These are phyloP conservation scores for Etheostoma spectabile DNA, from an alignment of 2,113 vertebrate species.

Conservation along the genomic window DNA sequence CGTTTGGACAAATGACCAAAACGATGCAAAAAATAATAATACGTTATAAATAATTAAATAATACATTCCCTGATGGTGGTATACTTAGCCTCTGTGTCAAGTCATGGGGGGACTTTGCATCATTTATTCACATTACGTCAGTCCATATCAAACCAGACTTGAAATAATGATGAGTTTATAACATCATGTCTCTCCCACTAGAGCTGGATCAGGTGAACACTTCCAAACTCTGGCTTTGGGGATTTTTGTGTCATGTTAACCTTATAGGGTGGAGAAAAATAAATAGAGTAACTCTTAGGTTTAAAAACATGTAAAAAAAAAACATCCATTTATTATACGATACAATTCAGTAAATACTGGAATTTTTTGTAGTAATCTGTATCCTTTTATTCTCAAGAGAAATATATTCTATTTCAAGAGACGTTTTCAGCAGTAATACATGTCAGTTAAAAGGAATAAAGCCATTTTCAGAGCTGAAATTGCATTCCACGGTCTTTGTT, in stretches of 20 bases:
- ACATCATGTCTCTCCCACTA: neutral
- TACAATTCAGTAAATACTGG: neutral
- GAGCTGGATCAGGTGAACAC: neutral
- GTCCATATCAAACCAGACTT: slow-evolving; percentile 19
- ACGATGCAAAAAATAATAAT: too few relatives aligned
- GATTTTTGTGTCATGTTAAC: neutral
- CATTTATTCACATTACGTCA: slow-evolving; percentile 39
- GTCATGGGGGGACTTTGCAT: slow-evolving; percentile 31
- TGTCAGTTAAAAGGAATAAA: slow-evolving; percentile 16
- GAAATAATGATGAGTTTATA: slow-evolving; percentile 14
- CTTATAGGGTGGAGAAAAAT: neutral
- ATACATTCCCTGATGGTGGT: slow-evolving; percentile 14
- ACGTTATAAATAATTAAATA: too few relatives aligned
- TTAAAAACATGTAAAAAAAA: neutral
- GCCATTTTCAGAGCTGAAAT: neutral
- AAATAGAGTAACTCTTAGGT: neutral
- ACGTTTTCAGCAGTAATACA: neutral
- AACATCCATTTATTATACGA: too few relatives aligned
- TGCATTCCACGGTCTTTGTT: slow-evolving; percentile 6
- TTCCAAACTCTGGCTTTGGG: neutral
- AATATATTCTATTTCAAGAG: too few relatives aligned
- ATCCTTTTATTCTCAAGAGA: neutral
- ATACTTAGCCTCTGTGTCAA: slow-evolving; percentile 33
- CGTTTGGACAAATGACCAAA: too few relatives aligned
- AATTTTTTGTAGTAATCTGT: neutral